Evolutionary conservation across 2,113 vertebrate genomes (phyloP).

Genomic region (Lasiurus cinereus): DNA sequence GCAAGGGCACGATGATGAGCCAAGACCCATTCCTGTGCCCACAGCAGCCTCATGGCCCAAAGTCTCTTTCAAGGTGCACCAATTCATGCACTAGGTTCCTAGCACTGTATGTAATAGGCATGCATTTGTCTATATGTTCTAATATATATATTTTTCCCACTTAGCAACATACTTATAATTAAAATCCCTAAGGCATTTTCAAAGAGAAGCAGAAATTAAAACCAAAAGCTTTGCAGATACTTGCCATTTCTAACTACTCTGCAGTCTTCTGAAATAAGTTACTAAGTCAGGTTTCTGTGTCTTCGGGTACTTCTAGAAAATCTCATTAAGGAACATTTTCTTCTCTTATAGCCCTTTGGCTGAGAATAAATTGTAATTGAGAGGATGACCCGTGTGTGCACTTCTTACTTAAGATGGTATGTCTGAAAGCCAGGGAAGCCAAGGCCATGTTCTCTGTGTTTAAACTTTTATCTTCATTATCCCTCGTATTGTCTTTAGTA

Average conservation of each 20-base stretch:
- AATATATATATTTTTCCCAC: background rate
- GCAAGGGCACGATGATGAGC: no score
- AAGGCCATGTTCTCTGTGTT: slow-evolving; percentile 8
- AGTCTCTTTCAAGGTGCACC: no score
- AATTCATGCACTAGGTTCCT: no score
- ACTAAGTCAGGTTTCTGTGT: background rate
- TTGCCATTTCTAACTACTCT: slow-evolving; percentile 50
- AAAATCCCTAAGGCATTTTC: background rate
- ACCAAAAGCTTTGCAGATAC: background rate
- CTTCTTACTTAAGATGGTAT: slow-evolving; percentile 44
- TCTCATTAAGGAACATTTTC: slow-evolving; percentile 54
- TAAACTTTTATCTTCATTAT: slow-evolving; percentile 50
- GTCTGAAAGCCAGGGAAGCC: background rate
- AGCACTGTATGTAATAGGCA: background rate
- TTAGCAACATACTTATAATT: slow-evolving; percentile 14
- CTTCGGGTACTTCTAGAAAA: slow-evolving; percentile 60
- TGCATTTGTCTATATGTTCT: background rate
- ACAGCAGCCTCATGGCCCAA: no score
- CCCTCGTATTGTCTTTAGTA: slow-evolving; percentile 46
- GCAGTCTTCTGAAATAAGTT: background rate
- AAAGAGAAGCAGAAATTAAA: background rate
- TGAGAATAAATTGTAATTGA: slow-evolving; percentile 69
- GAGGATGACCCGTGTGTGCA: slow-evolving; percentile 27
- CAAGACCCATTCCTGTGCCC: no score
- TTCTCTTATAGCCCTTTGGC: slow-evolving; percentile 29